Evolutionary conservation across 2,797 vertebrate species (phyloP).

Genomic region (Peromyscus nudipes): DNA sequence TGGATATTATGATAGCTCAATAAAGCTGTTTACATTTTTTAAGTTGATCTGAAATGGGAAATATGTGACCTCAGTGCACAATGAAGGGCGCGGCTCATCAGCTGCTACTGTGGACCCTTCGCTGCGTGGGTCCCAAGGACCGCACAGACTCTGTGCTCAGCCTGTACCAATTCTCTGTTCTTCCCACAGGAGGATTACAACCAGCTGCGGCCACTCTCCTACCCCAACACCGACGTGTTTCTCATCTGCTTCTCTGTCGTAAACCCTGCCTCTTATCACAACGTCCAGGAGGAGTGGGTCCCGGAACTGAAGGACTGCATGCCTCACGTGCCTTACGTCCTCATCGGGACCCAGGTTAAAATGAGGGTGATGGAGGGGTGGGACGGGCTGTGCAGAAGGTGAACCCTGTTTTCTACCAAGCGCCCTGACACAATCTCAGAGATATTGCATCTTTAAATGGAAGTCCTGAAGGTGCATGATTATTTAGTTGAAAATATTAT

Average conservation of each 20-base stretch:
- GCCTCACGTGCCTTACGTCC: slow-evolving; percentile 93
- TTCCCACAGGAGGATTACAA: slow-evolving; percentile 93
- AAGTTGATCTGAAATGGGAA: neutral
- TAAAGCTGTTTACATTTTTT: neutral
- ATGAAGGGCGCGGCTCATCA: neutral
- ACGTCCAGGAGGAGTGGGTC: slow-evolving; percentile 94
- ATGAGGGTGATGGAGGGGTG: accelerated
- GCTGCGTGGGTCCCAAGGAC: accelerated
- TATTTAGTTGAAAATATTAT: neutral
- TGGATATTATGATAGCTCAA: neutral
- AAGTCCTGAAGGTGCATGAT: neutral
- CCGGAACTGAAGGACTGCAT: slow-evolving; percentile 93
- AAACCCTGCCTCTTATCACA: slow-evolving; percentile 94
- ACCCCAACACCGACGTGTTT: slow-evolving; percentile 94
- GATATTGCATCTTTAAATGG: accelerated
- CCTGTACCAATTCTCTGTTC: slow-evolving; percentile 6
- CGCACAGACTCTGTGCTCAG: accelerated
- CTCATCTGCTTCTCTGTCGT: slow-evolving; percentile 95
- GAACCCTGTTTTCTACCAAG: neutral
- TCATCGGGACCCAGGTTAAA: slow-evolving; percentile 94
- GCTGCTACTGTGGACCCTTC: accelerated
- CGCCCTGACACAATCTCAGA: neutral
- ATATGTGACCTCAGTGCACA: neutral
- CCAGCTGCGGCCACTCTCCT: slow-evolving; percentile 93
- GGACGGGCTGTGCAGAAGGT: neutral